A percentile compares a stretch with the other conserved stretches of the same genome.
Conservation (phyloP, 1,140 invertebrate genomes). For the Epicauta chinensis region DNA sequence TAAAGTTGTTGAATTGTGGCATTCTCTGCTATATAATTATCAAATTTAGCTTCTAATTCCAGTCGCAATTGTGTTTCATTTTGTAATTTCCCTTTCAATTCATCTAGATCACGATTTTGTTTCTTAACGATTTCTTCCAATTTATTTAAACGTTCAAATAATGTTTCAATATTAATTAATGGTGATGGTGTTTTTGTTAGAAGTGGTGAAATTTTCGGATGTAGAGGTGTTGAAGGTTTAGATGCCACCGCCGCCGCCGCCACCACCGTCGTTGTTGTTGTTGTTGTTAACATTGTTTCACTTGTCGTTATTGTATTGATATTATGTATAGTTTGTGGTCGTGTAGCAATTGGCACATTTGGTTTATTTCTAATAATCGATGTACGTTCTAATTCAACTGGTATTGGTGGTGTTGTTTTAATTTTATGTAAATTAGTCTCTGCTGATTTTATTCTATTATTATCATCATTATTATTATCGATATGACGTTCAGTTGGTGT, state of each 20-base stretch:
- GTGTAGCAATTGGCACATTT: conserved; percentile 9
- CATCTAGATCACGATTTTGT: conserved; percentile 53
- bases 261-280: neutral
- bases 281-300: neutral
- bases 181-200: conserved; percentile 11
- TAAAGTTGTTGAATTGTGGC: conserved; percentile 12
- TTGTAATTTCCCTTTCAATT: conserved; percentile 47
- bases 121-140: conserved; percentile 52
- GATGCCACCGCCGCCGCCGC: neutral
- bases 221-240: conserved; percentile 3
- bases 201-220: conserved; percentile 12
- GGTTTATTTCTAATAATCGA: conserved; percentile 25
- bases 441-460: conserved; percentile 21
- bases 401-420: conserved; percentile 33
- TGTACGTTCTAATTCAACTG: conserved; percentile 31
- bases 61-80: conserved; percentile 53
- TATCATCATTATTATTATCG: too few relatives aligned
- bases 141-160: conserved; percentile 47
- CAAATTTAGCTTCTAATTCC: conserved; percentile 51
- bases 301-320: neutral
- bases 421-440: conserved; percentile 8
- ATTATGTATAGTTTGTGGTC: conserved; percentile 20
- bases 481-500: conserved; percentile 16
- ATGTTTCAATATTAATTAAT: conserved; percentile 39
- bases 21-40: conserved; percentile 42